Conservation (phyloP, 2,888 invertebrate species). For the Dolomedes plantarius region DNA sequence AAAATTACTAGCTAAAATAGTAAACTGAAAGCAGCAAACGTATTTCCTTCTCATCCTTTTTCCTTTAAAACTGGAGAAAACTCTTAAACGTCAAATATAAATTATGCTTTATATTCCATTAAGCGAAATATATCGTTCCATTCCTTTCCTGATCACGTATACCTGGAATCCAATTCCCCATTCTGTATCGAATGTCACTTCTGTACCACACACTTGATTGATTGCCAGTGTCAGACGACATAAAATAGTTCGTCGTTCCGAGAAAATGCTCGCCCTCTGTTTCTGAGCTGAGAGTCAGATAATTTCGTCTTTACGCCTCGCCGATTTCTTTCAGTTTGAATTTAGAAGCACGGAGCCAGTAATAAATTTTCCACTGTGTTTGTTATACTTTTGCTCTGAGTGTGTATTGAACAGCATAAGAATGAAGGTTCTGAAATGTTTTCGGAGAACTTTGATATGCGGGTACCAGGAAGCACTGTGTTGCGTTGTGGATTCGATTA, state of each 20-base stretch:
- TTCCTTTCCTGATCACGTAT: no score
- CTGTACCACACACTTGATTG: neutral
- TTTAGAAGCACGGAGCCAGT: neutral
- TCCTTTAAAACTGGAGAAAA: neutral
- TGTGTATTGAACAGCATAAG: no score
- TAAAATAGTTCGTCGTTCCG: neutral
- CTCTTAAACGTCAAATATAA: neutral
- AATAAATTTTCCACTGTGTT: neutral
- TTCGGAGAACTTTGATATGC: no score
- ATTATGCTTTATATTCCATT: neutral
- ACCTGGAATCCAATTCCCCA: neutral
- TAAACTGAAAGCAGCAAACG: no score
- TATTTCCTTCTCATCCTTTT: no score
- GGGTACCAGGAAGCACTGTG: no score
- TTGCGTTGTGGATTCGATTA: no score
- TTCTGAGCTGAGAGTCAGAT: neutral
- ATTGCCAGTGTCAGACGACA: neutral
- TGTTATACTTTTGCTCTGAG: no score
- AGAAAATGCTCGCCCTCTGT: neutral
- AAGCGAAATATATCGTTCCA: no score
- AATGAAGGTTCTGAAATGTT: no score
- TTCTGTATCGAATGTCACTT: neutral
- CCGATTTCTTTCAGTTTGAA: slow-evolving; percentile 22
- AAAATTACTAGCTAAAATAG: no score
- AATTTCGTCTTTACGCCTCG: slow-evolving; percentile 19